Evolutionary conservation across 2,888 invertebrate species (phyloP), one percentile per base, ranked within the genome.

Genomic region (Linyphia triangularis): DNA sequence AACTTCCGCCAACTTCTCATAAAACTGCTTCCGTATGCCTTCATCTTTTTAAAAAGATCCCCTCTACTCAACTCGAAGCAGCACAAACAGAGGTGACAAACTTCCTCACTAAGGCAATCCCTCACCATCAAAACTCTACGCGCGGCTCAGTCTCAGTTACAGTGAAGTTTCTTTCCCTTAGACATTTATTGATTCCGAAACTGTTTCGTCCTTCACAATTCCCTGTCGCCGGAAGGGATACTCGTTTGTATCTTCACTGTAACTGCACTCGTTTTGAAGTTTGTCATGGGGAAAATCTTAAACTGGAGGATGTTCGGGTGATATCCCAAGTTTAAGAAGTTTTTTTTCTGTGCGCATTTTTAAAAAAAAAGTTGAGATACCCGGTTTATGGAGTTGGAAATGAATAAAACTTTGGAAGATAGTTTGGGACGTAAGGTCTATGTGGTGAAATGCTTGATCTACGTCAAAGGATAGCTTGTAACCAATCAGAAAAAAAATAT

Each of bases 111-210:
- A 5, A 51, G 3, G 51, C 51, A 51, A 51, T 51, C 51, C 51
- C 51, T 51, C 51, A 51, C 9, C 51, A 5, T n/a, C n/a, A n/a
- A n/a, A n/a, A n/a, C n/a, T n/a, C n/a, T n/a, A n/a, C n/a, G n/a
- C n/a, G 16, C 2, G n/a, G 51, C 51, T 33, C 33, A 33, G 33
- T 33, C 33, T 5, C 51, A n/a, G 51, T 51, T 51, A 51, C 51
- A 51, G 51, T n/a, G 9, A 51, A 43, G n/a, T 4, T 9, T n/a
- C 51, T 1, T 51, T 51, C 51, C n/a, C n/a, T 51, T 13, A 51
- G 51, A 51, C 51, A 51, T 51, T 51, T 51, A 51, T 51, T 51
- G 51, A 51, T 51, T 51, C 51, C 51, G n/a, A 51, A 51, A 51
- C 13, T 51, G n/a, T n/a, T 33, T 33, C 33, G 33, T 9, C 33